phyloP scores from a whole-genome alignment of 1,140 invertebrate species.

The Trichoplusia ni region DNA sequence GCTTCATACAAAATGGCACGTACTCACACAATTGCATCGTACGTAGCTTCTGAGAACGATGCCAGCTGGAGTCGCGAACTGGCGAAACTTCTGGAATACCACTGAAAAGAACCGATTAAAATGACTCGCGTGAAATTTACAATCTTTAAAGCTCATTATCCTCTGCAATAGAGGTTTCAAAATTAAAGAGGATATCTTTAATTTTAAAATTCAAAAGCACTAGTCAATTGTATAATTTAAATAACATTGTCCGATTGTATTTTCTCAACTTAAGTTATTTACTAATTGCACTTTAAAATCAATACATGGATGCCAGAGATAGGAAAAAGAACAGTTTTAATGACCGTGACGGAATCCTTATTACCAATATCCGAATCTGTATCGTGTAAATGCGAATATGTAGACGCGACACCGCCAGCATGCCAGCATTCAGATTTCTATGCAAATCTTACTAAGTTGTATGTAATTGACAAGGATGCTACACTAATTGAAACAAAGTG shows the following conservation, averaged over 20 bases:
- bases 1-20: constrained; percentile 4
- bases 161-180: too few species aligned
- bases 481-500: too few species aligned
- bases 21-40: not conserved
- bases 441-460: constrained; percentile 5
- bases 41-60: not conserved
- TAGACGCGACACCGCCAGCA: too few species aligned
- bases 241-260: too few species aligned
- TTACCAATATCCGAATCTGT: not conserved
- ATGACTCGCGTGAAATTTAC: too few species aligned
- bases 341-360: not conserved
- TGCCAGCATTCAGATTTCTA: not conserved
- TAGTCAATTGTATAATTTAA: too few species aligned
- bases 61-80: constrained; percentile 1
- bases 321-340: not conserved
- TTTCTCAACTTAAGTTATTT: too few species aligned
- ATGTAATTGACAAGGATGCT: not conserved
- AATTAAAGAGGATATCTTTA: not conserved
- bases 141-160: too few species aligned
- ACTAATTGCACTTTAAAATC: not conserved
- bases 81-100: too few species aligned
- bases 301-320: not conserved
- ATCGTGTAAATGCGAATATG: not conserved
- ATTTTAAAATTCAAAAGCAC: too few species aligned
- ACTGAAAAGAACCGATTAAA: too few species aligned